Conservation (phyloP, 2,888 invertebrate genomes). For the Nomada fucata region DNA sequence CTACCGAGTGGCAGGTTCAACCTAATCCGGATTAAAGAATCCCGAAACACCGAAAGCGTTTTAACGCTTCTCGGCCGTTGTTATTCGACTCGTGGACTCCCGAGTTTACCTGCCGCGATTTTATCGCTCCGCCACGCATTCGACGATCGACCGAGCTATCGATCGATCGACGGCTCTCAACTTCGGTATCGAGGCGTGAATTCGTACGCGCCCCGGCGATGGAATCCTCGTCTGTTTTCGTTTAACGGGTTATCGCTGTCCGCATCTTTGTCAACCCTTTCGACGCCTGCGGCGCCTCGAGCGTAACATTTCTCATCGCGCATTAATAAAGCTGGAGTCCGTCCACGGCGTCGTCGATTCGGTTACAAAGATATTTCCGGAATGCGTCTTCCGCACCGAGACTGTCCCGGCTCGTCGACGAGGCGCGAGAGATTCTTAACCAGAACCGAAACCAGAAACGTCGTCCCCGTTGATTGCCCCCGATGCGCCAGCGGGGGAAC, state of each 20-base stretch:
- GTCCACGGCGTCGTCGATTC: too few species aligned
- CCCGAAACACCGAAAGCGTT: slow-evolving; percentile 82
- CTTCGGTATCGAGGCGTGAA: not conserved
- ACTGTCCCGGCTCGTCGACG: too few species aligned
- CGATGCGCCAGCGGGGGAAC: not conserved
- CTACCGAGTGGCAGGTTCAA: slow-evolving; percentile 74
- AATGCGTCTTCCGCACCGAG: too few species aligned
- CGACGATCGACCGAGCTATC: slow-evolving; percentile 44
- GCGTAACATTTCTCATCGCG: too few species aligned
- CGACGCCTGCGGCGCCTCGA: too few species aligned
- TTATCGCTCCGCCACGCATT: slow-evolving; percentile 55
- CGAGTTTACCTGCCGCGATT: slow-evolving; percentile 56
- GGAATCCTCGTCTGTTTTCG: not conserved
- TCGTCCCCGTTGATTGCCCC: too few species aligned
- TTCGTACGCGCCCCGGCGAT: not conserved
- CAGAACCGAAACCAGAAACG: too few species aligned
- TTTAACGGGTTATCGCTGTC: too few species aligned
- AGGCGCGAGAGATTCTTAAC: too few species aligned
- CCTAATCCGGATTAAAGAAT: slow-evolving; percentile 83
- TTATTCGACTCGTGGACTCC: slow-evolving; percentile 32
- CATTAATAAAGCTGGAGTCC: too few species aligned
- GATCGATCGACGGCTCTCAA: slow-evolving; percentile 33
- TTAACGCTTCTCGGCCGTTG: slow-evolving; percentile 75
- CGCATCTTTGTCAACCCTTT: too few species aligned
- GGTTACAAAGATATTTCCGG: too few species aligned